Base-by-base conservation (phyloP, 2,113 vertebrate genomes). In the Nanorana parkeri region DNA sequence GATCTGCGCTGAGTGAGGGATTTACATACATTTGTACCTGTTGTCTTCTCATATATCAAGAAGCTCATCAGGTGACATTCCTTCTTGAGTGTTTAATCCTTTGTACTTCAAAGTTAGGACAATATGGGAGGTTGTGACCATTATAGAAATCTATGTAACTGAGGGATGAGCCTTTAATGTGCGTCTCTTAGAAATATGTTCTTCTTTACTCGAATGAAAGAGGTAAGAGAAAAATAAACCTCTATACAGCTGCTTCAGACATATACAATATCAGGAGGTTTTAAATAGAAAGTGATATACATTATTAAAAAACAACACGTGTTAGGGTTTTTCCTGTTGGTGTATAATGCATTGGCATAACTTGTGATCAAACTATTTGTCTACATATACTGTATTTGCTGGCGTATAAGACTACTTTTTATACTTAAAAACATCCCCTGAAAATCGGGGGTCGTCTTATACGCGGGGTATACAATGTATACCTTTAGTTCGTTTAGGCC, bases 11-110 rank as follows among this genome's bases (percentile, higher is more conserved):
- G 80, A 83, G 71, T 83, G 80, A 76, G 63, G 80, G 72, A 66
- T 83, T 68, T 83, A 68, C 71, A 83, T 76, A 51, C 72, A 83
- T 66, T 83, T 75, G 52, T 83, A 83, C 72, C 80, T 68, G 63
- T 32, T 20, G 6, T 41, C 36, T 67, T 47, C 80, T 76, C 80
- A 16, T 68, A 67, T 68, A 55, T 75, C 72, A 67, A 56, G 51
- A 29, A 66, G 24, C 54, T 76, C n/a, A 56, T 32, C 72, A 83
- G 80, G 80, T 83, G 80, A 76, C 80, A 76, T 76, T 68, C 72
- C 72, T 67, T 55, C 54, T 75, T 61, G 29, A 41, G 63, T 65
- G 80, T 76, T 83, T 83, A 74, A 83, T 83, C 63, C 68, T 76
- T 61, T 64, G 29, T 47, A 76, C 80, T 76, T 83, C 80, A 83